Evolutionary conservation across 2,797 vertebrate species (phyloP), one percentile per base, ranked within the genome.

Genomic region (Arvicola amphibius): DNA sequence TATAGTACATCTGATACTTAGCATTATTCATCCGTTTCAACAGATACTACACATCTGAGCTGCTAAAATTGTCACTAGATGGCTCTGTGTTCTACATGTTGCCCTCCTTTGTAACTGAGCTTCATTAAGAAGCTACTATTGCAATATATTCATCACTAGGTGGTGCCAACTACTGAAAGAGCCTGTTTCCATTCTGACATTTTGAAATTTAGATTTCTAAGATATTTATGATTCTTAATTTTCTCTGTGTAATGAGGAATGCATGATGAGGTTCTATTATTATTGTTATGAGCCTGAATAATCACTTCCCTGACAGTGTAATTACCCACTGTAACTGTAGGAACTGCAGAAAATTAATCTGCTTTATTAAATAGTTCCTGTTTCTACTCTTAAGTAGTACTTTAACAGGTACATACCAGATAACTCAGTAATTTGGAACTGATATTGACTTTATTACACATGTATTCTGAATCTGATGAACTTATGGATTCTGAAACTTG

Each of bases 71-170:
- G 90, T 77, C 92, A 94, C 92, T 96, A 95, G 93, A 23, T 96
- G 93, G 51, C 51, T 96, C 90, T 97, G 34, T 96, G 77, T 63
- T 76, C 90, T 95, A 9, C 51, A 37, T 94, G 34, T 76, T 92
- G 87, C 37, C 53, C 88, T 48, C 71, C 14, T 87, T 79, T 95
- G 32, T 67, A 91, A 53, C 43, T 74, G 69, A 37, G 43, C 67
- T 65, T 96, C 51, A 78, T 21, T 25, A 27, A 92, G 53, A 29
- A 37, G 86, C 43, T 94, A 77, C 6, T n/a, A 88, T 63, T 93
- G 67, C 34, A 48, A 61, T 17, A 34, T 53, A 34, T 56, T 96
- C 59, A 93, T 73, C 97, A 97, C 96, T 96, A 97, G 97, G 88
- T 96, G 97, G 96, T 91, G 85, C 77, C 92, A 97, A 87, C 46